A percentile compares a stretch with the other conserved stretches of the same genome.
Conservation (phyloP, 2,113 vertebrate species). For the Engystomops pustulosus region DNA sequence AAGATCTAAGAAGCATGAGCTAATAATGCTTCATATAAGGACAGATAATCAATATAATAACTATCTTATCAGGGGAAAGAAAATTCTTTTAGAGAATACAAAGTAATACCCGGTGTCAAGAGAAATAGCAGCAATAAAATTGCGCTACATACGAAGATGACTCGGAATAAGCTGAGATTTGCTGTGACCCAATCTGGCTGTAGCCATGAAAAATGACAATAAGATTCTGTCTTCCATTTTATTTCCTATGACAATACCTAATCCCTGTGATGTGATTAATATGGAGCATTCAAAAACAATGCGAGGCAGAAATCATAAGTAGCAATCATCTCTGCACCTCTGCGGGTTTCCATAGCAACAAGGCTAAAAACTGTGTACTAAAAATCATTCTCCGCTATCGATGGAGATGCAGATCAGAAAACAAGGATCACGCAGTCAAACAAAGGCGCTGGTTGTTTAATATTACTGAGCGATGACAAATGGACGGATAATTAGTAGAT, state of each 20-base stretch:
- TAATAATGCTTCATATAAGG: constrained; percentile 44
- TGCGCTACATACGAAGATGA: constrained; percentile 37
- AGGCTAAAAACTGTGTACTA: constrained; percentile 49
- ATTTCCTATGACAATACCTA: constrained; percentile 51
- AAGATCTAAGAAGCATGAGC: constrained; percentile 25
- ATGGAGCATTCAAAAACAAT: constrained; percentile 59
- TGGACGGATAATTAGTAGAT: constrained; percentile 25
- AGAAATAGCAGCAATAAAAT: constrained; percentile 54
- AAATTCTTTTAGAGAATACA: constrained; percentile 53
- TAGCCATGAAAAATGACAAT: constrained; percentile 55
- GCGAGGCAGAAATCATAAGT: constrained; percentile 56
- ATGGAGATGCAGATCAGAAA: constrained; percentile 50
- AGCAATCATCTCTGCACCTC: constrained; percentile 57
- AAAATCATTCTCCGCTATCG: constrained; percentile 49
- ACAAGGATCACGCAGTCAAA: constrained; percentile 43
- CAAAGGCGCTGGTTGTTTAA: background rate
- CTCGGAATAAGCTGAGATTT: constrained; percentile 43
- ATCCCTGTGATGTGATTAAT: constrained; percentile 30
- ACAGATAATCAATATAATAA: constrained; percentile 56
- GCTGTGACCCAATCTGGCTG: constrained; percentile 51
- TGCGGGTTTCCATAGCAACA: constrained; percentile 57
- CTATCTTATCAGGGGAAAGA: constrained; percentile 40
- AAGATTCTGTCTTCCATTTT: constrained; percentile 55
- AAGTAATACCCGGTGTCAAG: constrained; percentile 56
- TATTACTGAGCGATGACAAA: constrained; percentile 7